phyloP scores from a whole-genome alignment of 2,888 invertebrate species.

The Dioctria rufipes region DNA sequence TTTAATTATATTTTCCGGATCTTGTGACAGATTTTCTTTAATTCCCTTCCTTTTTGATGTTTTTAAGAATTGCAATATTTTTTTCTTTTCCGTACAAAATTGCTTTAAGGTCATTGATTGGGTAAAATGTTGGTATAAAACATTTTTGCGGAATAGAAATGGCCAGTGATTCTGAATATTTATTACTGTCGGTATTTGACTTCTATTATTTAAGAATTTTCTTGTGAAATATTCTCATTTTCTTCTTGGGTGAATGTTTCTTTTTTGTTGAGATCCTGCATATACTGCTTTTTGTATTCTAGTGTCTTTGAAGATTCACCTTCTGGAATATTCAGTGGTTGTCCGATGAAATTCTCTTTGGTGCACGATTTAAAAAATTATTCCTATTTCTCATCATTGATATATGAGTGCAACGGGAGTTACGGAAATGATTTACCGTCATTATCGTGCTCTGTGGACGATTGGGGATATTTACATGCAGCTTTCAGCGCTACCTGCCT shows the following conservation, averaged over 20 bases:
- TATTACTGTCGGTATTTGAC: constrained; percentile 9
- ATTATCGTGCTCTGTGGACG: constrained; percentile 1
- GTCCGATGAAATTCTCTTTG: constrained; percentile 3
- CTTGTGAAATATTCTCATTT: background rate
- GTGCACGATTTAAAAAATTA: constrained; percentile 33
- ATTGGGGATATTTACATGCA: constrained; percentile 37
- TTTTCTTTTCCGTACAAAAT: too few species aligned
- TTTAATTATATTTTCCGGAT: too few species aligned
- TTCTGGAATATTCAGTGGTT: background rate
- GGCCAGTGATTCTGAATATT: constrained; percentile 30
- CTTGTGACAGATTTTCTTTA: too few species aligned
- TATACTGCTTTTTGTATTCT: background rate
- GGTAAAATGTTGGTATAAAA: constrained; percentile 36
- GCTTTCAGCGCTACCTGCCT: constrained; percentile 11
- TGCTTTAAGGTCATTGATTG: background rate
- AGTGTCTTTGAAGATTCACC: background rate
- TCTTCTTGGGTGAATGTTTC: background rate
- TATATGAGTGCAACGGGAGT: constrained; percentile 23
- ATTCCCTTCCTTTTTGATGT: too few species aligned
- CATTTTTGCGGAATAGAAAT: constrained; percentile 12
- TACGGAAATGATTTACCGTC: background rate
- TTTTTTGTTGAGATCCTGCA: background rate
- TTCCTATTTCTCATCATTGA: constrained; percentile 39
- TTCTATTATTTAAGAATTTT: constrained; percentile 38
- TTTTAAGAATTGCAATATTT: too few species aligned